Percentiles rank a stretch among this genome's conserved stretches.
Evolutionary conservation across 53 echinoderm and acorn worm genomes (phyloP).

Genomic region (Zoroaster sp.): DNA sequence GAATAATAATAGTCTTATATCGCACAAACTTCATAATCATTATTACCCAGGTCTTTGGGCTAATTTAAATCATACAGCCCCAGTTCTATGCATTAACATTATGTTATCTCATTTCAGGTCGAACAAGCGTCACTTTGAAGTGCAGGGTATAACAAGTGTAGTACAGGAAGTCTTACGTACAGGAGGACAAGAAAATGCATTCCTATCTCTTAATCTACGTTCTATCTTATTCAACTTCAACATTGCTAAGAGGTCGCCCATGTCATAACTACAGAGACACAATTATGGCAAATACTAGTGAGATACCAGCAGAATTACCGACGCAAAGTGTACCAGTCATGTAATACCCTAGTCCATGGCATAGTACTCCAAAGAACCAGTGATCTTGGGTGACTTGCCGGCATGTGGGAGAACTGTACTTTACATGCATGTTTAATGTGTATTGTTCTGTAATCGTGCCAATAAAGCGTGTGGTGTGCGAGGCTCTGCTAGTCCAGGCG

Average conservation of each 20-base stretch:
- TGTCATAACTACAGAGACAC: neutral
- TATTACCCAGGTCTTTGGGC: neutral
- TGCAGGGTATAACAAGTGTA: conserved; percentile 60
- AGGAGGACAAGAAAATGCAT: conserved; percentile 80
- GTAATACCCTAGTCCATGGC: too few relatives aligned
- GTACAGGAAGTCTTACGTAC: conserved; percentile 77
- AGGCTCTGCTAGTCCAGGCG: too few relatives aligned
- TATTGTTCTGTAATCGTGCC: too few relatives aligned
- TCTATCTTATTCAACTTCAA: conserved; percentile 92
- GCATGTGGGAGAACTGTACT: too few relatives aligned
- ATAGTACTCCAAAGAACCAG: too few relatives aligned
- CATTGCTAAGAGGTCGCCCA: conserved; percentile 49
- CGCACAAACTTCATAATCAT: neutral
- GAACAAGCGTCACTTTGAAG: conserved; percentile 88
- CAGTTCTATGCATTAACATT: neutral
- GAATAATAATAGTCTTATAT: neutral
- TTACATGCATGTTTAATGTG: too few relatives aligned
- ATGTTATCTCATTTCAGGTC: conserved; percentile 26
- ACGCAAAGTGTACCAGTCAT: too few relatives aligned
- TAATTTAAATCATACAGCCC: neutral
- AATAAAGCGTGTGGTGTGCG: too few relatives aligned
- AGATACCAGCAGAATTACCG: too few relatives aligned
- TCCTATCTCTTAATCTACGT: conserved; percentile 84
- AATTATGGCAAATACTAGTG: too few relatives aligned
- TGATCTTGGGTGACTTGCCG: too few relatives aligned